Evolutionary conservation across 2,888 invertebrate genomes (phyloP).

Genomic region (Suillia variegata): DNA sequence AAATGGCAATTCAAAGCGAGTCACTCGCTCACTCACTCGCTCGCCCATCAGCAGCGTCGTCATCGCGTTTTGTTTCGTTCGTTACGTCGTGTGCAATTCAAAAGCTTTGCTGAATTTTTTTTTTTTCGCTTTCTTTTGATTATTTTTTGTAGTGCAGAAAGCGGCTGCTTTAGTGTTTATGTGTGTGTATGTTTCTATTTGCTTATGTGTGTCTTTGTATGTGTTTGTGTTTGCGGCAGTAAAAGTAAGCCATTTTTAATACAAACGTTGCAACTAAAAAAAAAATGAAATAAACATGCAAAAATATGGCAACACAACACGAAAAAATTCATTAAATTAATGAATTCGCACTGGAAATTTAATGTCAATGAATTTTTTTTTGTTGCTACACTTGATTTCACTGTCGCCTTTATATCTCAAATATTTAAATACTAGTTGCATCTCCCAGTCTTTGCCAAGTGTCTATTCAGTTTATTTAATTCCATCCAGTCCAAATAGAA

Average conservation of each 20-base stretch:
- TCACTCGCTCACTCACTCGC: background rate
- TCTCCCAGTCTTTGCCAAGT: too few relatives aligned
- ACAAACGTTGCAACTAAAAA: background rate
- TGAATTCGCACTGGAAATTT: too few relatives aligned
- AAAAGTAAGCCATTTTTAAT: slow-evolving; percentile 2
- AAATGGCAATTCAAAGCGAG: background rate
- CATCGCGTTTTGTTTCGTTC: background rate
- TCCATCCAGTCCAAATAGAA: too few relatives aligned
- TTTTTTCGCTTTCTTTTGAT: background rate
- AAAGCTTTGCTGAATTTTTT: background rate
- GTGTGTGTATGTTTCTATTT: background rate
- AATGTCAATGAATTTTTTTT: too few relatives aligned
- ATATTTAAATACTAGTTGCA: too few relatives aligned
- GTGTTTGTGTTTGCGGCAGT: background rate
- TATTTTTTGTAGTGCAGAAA: background rate
- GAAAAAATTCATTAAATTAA: too few relatives aligned
- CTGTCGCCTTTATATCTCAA: too few relatives aligned
- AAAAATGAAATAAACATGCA: too few relatives aligned
- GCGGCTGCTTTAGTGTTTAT: too few relatives aligned
- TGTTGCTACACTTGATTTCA: too few relatives aligned
- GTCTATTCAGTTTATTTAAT: too few relatives aligned
- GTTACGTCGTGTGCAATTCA: background rate
- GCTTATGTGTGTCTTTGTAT: background rate
- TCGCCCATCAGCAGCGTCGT: background rate
- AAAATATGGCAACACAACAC: too few relatives aligned